phyloP scores from a whole-genome alignment of 2,113 vertebrate genomes.

The Lepus europaeus region DNA sequence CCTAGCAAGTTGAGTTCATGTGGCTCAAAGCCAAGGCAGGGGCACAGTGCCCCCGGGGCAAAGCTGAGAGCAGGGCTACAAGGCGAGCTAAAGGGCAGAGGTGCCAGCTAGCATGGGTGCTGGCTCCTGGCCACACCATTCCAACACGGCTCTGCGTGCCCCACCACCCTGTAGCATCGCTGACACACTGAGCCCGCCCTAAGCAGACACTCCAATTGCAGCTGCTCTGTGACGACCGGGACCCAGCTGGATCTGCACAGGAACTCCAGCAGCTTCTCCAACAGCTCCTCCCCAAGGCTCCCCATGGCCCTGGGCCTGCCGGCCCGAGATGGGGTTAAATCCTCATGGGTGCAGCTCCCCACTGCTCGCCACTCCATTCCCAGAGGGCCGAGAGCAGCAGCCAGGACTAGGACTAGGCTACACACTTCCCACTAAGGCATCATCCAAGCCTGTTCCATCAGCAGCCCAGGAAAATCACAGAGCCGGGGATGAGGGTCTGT shows the following conservation, averaged over 20 bases:
- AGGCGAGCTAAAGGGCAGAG: neutral
- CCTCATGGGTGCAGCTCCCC: neutral
- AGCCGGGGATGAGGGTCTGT: constrained; percentile 69
- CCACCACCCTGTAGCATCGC: constrained; percentile 87
- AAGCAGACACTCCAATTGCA: constrained; percentile 91
- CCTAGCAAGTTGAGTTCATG: constrained; percentile 89
- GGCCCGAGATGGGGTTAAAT: neutral
- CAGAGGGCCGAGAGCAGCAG: neutral
- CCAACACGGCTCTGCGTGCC: neutral
- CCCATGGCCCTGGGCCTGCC: neutral
- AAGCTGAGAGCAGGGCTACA: neutral
- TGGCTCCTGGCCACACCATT: neutral
- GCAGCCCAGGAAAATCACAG: constrained; percentile 89
- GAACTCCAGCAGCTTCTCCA: constrained; percentile 90
- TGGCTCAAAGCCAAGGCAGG: constrained; percentile 71
- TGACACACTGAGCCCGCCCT: constrained; percentile 93
- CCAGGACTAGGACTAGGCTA: constrained; percentile 75
- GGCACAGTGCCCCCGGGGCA: no score
- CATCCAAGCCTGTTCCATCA: constrained; percentile 93
- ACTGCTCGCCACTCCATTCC: constrained; percentile 52
- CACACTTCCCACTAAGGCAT: constrained; percentile 82
- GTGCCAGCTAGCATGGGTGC: neutral
- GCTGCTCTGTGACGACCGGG: constrained; percentile 75
- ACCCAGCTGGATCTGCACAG: constrained; percentile 90
- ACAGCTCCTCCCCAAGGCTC: constrained; percentile 87